Conservation (phyloP, 2,113 vertebrate genomes). For the Mustelus asterias region DNA sequence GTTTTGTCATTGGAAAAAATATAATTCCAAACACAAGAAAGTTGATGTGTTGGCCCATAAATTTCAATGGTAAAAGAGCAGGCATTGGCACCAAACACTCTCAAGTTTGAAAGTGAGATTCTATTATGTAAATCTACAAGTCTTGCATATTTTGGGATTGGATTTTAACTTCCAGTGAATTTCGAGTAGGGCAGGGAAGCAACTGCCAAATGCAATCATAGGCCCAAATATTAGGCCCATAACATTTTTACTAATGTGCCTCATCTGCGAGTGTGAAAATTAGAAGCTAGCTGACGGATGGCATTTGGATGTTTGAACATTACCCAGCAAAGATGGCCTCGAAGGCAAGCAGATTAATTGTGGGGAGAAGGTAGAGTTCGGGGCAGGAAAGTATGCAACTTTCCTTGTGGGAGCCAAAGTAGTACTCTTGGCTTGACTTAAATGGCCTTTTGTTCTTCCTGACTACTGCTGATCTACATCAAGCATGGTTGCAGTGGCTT, state of each 20-base stretch:
- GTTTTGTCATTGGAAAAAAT: too few species aligned
- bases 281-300: neutral
- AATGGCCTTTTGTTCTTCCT: neutral
- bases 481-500: neutral
- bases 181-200: neutral
- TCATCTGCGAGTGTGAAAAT: neutral
- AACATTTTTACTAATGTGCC: neutral
- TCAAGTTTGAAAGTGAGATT: neutral
- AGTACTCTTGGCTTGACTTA: neutral
- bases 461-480: neutral
- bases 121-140: neutral
- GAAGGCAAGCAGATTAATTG: neutral
- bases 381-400: neutral
- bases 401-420: neutral
- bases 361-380: neutral
- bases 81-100: neutral
- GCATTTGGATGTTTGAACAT: neutral
- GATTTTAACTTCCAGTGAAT: neutral
- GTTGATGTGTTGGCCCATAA: neutral
- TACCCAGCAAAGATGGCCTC: neutral
- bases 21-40: neutral
- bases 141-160: neutral
- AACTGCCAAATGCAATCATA: neutral
- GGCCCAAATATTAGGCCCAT: too few species aligned
- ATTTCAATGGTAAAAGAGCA: neutral